phyloP scores from a whole-genome alignment of 2,113 vertebrate species.

The Melanocharis versteri region DNA sequence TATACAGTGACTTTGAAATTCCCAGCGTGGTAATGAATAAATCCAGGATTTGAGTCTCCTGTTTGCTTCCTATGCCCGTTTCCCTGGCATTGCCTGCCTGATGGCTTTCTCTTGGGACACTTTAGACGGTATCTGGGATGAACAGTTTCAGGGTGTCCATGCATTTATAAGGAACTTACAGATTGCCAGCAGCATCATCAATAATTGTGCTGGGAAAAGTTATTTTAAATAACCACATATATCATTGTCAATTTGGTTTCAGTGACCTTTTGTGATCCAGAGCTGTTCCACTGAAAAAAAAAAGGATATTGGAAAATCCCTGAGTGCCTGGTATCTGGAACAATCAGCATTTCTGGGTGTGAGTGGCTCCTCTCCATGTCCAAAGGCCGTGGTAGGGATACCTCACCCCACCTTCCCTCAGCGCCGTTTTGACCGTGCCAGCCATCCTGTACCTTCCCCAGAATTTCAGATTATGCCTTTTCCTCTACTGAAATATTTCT shows the following conservation, averaged over 20 bases:
- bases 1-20: neutral
- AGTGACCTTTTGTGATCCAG: conserved; percentile 47
- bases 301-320: neutral
- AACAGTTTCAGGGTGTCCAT: neutral
- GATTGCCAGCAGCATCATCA: neutral
- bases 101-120: neutral
- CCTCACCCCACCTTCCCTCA: neutral
- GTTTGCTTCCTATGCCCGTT: neutral
- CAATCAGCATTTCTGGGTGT: neutral
- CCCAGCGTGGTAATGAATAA: neutral
- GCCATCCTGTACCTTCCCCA: neutral
- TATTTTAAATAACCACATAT: conserved; percentile 10
- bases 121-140: neutral
- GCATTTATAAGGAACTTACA: neutral
- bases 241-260: conserved; percentile 29
- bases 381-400: neutral
- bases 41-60: neutral
- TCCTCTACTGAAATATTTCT: neutral
- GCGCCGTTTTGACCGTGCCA: neutral
- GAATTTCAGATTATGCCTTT: neutral
- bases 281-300: neutral
- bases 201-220: neutral
- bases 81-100: neutral
- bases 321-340: neutral
- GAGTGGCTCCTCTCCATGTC: neutral